Evolutionary conservation across 2,888 invertebrate species (phyloP).

Genomic region (Watsonalla cultraria): DNA sequence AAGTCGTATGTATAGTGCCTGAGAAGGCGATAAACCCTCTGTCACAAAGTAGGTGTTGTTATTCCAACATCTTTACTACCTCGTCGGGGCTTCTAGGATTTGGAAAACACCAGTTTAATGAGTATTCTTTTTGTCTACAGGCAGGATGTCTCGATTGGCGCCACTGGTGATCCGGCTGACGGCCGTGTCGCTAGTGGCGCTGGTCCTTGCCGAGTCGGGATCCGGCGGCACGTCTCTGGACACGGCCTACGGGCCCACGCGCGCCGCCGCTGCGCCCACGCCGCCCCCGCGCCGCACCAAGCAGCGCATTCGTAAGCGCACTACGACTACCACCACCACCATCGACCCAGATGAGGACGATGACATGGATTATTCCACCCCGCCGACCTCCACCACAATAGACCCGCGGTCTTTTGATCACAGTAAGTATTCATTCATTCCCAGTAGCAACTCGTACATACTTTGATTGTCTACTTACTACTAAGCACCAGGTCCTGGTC

Average conservation of each 20-base stretch:
- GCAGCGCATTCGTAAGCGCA: conserved; percentile 47
- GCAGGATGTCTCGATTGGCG: conserved; percentile 58
- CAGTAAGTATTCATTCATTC: conserved; percentile 43
- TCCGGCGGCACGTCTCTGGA: conserved; percentile 24
- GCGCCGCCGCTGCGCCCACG: conserved; percentile 16
- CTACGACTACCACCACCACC: conserved; percentile 47
- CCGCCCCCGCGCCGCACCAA: conserved; percentile 27
- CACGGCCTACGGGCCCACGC: conserved; percentile 9
- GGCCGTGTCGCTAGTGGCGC: conserved; percentile 70
- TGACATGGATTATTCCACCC: conserved; percentile 41
- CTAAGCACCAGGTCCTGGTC: too few relatives aligned
- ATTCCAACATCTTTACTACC: too few relatives aligned
- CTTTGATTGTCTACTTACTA: too few relatives aligned
- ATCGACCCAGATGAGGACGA: conserved; percentile 48
- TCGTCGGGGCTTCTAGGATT: too few relatives aligned
- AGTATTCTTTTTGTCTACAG: conserved; percentile 34
- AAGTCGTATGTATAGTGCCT: too few relatives aligned
- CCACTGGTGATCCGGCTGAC: conserved; percentile 68
- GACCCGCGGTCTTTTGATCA: conserved; percentile 64
- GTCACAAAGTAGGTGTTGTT: too few relatives aligned
- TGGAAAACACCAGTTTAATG: too few relatives aligned
- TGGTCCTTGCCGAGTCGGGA: conserved; percentile 55
- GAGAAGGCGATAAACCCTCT: too few relatives aligned
- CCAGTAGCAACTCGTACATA: too few relatives aligned
- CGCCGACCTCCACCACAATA: conserved; percentile 50